Percentiles rank a stretch among this genome's conserved stretches.
phyloP scores from a whole-genome alignment of 2,797 vertebrate genomes.

The Rachycentron canadum region DNA sequence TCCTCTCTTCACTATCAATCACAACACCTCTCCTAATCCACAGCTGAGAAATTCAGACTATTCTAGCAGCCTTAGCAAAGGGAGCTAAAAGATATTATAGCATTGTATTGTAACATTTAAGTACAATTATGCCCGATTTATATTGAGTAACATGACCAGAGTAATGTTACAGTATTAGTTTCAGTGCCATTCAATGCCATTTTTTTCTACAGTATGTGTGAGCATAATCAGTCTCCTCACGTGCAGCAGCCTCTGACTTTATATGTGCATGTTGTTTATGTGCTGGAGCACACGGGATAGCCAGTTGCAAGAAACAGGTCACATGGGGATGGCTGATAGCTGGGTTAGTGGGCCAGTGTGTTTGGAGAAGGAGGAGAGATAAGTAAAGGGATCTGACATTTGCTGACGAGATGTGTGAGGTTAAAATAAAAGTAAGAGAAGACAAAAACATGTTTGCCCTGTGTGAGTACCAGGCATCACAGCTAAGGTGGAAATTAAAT shows the following conservation, averaged over 20 bases:
- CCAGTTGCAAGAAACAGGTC: slow-evolving; percentile 49
- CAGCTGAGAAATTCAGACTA: neutral
- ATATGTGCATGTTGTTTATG: slow-evolving; percentile 33
- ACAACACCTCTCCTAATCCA: neutral
- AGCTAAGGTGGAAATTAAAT: too few relatives aligned
- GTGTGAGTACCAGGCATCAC: neutral
- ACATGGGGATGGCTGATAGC: slow-evolving; percentile 52
- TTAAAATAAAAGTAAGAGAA: slow-evolving; percentile 21
- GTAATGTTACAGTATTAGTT: neutral
- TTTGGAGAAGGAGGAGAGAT: slow-evolving; percentile 22
- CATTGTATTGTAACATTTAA: neutral
- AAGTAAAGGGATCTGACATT: slow-evolving; percentile 29
- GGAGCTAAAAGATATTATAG: neutral
- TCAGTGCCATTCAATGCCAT: neutral
- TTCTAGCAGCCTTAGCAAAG: neutral
- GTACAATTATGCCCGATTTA: neutral
- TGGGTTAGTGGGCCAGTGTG: slow-evolving; percentile 70
- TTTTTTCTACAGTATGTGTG: slow-evolving; percentile 7
- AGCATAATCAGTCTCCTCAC: slow-evolving; percentile 47
- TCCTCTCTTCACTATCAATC: slow-evolving; percentile 8
- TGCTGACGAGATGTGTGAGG: slow-evolving; percentile 23
- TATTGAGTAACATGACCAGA: neutral
- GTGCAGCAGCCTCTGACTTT: slow-evolving; percentile 22
- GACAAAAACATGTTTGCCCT: neutral
- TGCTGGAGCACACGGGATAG: slow-evolving; percentile 38